Evolutionary conservation across 2,113 vertebrate species (phyloP).

Genomic region (Monopterus albus): DNA sequence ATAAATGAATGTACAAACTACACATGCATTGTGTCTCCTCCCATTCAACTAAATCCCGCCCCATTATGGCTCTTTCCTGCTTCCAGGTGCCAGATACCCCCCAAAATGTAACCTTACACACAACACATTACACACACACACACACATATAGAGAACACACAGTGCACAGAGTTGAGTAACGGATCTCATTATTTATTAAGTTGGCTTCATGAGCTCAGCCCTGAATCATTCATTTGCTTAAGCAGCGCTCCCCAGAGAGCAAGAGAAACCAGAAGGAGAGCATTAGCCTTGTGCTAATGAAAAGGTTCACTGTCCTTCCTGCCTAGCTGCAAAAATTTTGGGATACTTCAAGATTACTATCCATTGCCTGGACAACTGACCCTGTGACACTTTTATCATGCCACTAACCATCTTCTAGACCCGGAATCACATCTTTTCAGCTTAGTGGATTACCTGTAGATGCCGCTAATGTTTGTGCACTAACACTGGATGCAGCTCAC

Average conservation of each 20-base stretch:
- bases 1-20: constrained; percentile 9
- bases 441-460: constrained; percentile 51
- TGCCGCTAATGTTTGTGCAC: constrained; percentile 22
- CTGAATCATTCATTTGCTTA: constrained; percentile 94
- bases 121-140: constrained; percentile 39
- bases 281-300: constrained; percentile 64
- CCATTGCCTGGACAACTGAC: constrained; percentile 40
- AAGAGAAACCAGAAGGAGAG: constrained; percentile 41
- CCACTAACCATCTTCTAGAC: constrained; percentile 45
- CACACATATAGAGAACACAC: constrained; percentile 32
- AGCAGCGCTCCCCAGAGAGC: constrained; percentile 66
- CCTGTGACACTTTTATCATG: constrained; percentile 37
- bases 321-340: constrained; percentile 32
- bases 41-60: constrained; percentile 48
- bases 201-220: constrained; percentile 86
- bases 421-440: constrained; percentile 3
- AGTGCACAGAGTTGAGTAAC: constrained; percentile 88
- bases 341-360: constrained; percentile 51
- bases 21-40: constrained; percentile 29
- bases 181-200: constrained; percentile 93
- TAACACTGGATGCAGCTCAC: constrained; percentile 49
- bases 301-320: constrained; percentile 25
- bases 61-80: constrained; percentile 36
- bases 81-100: constrained; percentile 87
- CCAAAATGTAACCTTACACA: constrained; percentile 85